Percentiles rank a stretch among this genome's conserved stretches.
Evolutionary conservation across 2,797 vertebrate genomes (phyloP).

Genomic region (Helicolenus hilgendorfi): DNA sequence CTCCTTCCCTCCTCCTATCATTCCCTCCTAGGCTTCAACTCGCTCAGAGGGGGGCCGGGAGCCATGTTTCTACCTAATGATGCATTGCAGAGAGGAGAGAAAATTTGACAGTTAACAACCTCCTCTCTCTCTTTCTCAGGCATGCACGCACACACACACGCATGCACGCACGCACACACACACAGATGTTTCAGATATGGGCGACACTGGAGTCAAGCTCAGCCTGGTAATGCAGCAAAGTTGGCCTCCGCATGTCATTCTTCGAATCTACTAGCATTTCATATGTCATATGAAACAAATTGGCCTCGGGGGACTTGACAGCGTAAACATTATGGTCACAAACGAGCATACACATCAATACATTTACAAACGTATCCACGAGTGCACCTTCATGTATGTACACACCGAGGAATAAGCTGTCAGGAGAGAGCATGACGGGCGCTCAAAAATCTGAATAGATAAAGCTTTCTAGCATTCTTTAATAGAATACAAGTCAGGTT

Average conservation of each 20-base stretch:
- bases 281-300: neutral
- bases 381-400: neutral
- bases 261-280: neutral
- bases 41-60: slow-evolving; percentile 66
- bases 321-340: neutral
- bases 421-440: neutral
- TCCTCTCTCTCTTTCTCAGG: slow-evolving; percentile 17
- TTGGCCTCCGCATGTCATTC: slow-evolving; percentile 7
- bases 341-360: neutral
- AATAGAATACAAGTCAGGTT: neutral
- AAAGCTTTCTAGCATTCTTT: neutral
- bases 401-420: neutral
- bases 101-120: slow-evolving; percentile 72
- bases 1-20: slow-evolving; percentile 45
- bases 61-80: slow-evolving; percentile 82
- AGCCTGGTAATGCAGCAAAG: neutral
- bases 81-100: slow-evolving; percentile 71
- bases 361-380: neutral
- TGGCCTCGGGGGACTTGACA: neutral
- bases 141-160: neutral
- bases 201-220: slow-evolving; percentile 10
- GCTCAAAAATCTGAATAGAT: neutral
- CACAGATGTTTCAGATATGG: slow-evolving; percentile 9
- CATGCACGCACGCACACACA: neutral
- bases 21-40: slow-evolving; percentile 69